phyloP scores from a whole-genome alignment of 2,797 vertebrate genomes.

The Natrix natrix region DNA sequence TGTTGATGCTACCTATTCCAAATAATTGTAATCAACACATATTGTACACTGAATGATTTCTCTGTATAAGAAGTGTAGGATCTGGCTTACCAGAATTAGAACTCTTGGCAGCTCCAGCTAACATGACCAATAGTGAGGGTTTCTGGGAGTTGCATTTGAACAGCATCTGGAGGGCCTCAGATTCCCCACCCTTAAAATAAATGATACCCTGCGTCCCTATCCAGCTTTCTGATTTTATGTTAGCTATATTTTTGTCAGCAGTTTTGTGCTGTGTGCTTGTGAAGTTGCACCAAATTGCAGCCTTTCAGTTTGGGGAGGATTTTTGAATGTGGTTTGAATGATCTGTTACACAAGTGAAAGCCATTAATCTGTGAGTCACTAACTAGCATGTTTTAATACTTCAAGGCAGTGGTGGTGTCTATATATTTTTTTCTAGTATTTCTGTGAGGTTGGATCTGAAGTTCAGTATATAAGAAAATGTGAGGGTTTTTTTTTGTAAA shows the following conservation, averaged over 20 bases:
- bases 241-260: background rate
- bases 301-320: constrained; percentile 19
- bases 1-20: background rate
- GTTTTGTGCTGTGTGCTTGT: constrained; percentile 28
- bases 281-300: constrained; percentile 30
- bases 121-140: background rate
- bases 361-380: background rate
- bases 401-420: background rate
- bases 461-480: background rate
- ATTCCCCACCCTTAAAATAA: background rate
- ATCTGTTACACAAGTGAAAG: constrained; percentile 4
- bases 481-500: background rate
- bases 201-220: background rate
- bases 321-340: constrained; percentile 10
- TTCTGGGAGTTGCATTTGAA: background rate
- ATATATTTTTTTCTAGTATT: background rate
- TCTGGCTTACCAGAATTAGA: background rate
- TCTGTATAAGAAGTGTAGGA: background rate
- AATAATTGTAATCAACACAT: background rate
- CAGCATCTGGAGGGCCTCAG: background rate
- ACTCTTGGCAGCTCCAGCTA: background rate
- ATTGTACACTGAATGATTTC: background rate
- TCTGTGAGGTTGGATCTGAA: background rate
- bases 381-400: background rate
- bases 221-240: constrained; percentile 25